Evolutionary conservation across 2,888 invertebrate genomes (phyloP), one percentile per base, ranked within the genome.

Genomic region (Cancer borealis): DNA sequence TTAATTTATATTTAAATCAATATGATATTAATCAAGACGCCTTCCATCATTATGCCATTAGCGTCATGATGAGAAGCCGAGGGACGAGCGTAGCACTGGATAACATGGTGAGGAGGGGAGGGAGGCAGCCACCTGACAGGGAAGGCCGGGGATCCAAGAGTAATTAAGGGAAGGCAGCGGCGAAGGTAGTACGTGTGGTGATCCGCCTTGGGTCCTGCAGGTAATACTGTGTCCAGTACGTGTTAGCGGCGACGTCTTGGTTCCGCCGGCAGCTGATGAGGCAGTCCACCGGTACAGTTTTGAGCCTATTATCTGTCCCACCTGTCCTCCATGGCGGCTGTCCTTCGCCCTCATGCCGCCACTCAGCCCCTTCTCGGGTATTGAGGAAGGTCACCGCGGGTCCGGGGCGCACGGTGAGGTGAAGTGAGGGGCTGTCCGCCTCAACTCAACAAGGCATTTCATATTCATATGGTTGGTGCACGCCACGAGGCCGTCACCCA

Each of bases 161-260:
- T 60, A 60, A 30, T 91, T 26, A 30, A 60, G 45, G 91, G 66
- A 66, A 21, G 60, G 60, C 26, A 3, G 66, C 45, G 10, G 79
- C 26, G 79, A 30, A 30, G 79, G 14, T 14, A 66, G 14, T 14
- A 66, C n/a, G 66, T 66, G 66, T n/a, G 66, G 66, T 66, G n/a
- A 21, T 14, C 79, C 10, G 79, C 79, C 30, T 79, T 79, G 79
- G 30, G 30, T 79, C 79, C 79, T 30, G 79, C 79, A 79, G 8
- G 79, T 3, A 26, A 79, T 79, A 79, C 26, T 30, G 8, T 26
- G 14, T 30, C 79, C 79, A 10, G 79, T 14, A 79, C 12, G 30
- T 79, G 30, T 79, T 26, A 30, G 79, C 79, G 79, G 66, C 79
- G 30, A 26, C 26, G 90, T 90, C 49, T 90, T 30, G 45, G 88